Evolutionary conservation across 2,888 invertebrate genomes (phyloP).

Genomic region (Orthosia gothica): DNA sequence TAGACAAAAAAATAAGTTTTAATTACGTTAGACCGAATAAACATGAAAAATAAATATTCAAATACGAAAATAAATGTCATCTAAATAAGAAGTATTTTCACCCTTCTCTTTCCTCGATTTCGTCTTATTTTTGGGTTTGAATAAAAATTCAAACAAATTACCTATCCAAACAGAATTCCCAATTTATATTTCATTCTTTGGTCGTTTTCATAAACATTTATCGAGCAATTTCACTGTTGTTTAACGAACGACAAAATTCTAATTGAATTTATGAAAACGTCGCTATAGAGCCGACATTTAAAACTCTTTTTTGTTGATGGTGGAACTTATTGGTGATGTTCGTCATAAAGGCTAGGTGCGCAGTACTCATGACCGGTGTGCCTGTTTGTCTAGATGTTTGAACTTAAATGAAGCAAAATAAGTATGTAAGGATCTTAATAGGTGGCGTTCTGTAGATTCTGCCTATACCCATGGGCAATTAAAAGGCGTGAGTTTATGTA

Average conservation of each 20-base stretch:
- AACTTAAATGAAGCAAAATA: too few species aligned
- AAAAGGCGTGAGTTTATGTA: too few species aligned
- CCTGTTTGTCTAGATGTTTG: too few species aligned
- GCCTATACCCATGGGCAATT: too few species aligned
- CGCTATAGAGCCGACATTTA: neutral
- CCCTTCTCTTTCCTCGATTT: slow-evolving; percentile 5
- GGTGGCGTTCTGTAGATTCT: too few species aligned
- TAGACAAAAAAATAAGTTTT: neutral
- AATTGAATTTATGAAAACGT: slow-evolving; percentile 37
- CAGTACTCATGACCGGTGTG: too few species aligned
- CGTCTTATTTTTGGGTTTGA: neutral
- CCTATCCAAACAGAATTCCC: slow-evolving; percentile 25
- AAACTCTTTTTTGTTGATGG: neutral
- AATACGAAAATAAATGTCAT: neutral
- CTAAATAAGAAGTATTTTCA: slow-evolving; percentile 4
- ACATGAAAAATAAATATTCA: neutral
- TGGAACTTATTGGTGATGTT: too few species aligned
- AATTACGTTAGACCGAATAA: neutral
- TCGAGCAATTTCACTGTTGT: slow-evolving; percentile 35
- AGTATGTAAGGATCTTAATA: too few species aligned
- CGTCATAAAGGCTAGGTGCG: too few species aligned
- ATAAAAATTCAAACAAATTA: slow-evolving; percentile 31
- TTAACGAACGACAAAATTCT: slow-evolving; percentile 20
- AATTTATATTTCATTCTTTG: slow-evolving; percentile 38
- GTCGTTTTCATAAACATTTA: slow-evolving; percentile 29